Base-by-base conservation (phyloP, 2,888 invertebrate species). In the Rhyacophila evoluta region DNA sequence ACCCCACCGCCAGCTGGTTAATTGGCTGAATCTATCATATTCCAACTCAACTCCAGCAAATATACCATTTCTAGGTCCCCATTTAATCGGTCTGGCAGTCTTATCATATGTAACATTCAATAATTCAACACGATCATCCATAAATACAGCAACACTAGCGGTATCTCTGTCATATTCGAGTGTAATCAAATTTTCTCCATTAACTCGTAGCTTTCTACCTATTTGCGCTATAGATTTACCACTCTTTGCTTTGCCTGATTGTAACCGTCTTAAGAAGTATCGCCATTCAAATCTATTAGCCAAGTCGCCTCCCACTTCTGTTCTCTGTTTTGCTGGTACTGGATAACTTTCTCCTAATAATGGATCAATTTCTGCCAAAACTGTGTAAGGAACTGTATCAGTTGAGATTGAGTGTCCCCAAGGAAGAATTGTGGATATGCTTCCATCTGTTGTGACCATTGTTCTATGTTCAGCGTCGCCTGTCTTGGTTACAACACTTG, bases 271-370 rank as follows among this genome's bases (percentile, higher is more conserved):
- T 79, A 97, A 90, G 89, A 97, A 97, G 88, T 97, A 98, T 41
- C 97, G 92, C 98, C 98, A 98, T 88, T 98, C 98, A 84, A 98
- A 96, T 82, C 97, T 91, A 85, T 98, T 98, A 0, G 97, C 96
- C 75, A 97, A 86, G 85, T 97, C 97, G 0, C 97, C 96, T 27
- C 96, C 95, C 12, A 97, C 94, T 89, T 97, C 97, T 0, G 95
- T 96, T 79, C 94, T 92, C 86, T 97, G 97, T 85, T 97, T 96
- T 0, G 96, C 95, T 0, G 97, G 96, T 0, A 97, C 96, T 0
- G 97, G 97, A 85, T 96, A 97, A 84, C 95, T 96, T 87, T 97
- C 97, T 0, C 95, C 95, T n/a, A 97, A 86, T 1, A 97, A 90
- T 0, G 96, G 95, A 85, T 96, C 95, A 55, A 95, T 93, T 86